A percentile compares a stretch with the other conserved stretches of the same genome.
Conservation (phyloP, 1,140 invertebrate species). For the Tachypleus tridentatus region DNA sequence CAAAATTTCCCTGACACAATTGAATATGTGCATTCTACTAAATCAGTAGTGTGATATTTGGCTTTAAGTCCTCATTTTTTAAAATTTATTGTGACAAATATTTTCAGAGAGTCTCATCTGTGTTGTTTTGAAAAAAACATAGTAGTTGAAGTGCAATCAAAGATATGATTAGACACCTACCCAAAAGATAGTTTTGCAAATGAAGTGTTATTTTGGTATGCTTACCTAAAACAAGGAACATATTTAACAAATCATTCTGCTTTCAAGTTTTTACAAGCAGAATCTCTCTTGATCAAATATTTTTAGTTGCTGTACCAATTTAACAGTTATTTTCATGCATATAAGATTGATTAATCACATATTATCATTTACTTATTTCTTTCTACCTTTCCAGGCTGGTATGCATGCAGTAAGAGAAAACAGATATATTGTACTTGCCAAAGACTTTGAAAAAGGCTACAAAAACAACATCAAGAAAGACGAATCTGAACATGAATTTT, state of each 20-base stretch:
- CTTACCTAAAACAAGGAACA: too few relatives aligned
- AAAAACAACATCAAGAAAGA: conserved; percentile 99
- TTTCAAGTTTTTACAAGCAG: background rate
- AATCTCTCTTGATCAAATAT: background rate
- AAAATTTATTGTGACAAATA: background rate
- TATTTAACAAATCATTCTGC: too few relatives aligned
- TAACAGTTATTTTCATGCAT: background rate
- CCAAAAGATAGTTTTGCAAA: too few relatives aligned
- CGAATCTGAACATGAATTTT: conserved; percentile 98
- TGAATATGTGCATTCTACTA: background rate
- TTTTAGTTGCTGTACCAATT: background rate
- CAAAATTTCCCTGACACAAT: background rate
- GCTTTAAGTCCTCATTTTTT: background rate
- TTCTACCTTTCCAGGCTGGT: conserved; percentile 43
- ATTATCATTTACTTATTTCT: too few relatives aligned
- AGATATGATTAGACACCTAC: too few relatives aligned
- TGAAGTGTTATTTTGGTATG: too few relatives aligned
- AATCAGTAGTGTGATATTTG: background rate
- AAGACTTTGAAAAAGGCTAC: conserved; percentile 99
- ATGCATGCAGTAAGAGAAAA: conserved; percentile 98
- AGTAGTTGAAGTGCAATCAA: too few relatives aligned
- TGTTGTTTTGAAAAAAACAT: too few relatives aligned
- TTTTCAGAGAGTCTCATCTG: too few relatives aligned
- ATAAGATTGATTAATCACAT: too few relatives aligned
- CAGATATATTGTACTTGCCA: conserved; percentile 93